phyloP scores from a whole-genome alignment of 2,113 vertebrate species.

The Bufo gargarizans region DNA sequence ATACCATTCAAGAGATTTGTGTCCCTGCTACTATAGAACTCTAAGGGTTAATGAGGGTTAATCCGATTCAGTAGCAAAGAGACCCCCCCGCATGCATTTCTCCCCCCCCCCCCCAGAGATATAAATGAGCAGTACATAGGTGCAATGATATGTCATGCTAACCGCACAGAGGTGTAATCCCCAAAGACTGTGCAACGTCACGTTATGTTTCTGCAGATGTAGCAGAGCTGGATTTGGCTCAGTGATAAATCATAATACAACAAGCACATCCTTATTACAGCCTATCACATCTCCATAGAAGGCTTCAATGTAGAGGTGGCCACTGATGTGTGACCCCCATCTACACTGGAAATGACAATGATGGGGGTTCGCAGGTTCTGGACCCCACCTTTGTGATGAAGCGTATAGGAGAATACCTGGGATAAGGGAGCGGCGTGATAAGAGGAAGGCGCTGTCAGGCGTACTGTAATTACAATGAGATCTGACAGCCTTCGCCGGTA shows the following conservation, averaged over 20 bases:
- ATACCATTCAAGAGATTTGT: background rate
- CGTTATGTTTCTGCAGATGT: background rate
- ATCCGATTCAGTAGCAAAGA: background rate
- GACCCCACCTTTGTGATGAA: background rate
- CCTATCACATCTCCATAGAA: background rate
- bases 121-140: background rate
- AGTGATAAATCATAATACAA: background rate
- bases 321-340: background rate
- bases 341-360: background rate
- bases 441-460: constrained; percentile 1
- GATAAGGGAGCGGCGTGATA: background rate
- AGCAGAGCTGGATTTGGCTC: background rate
- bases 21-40: background rate
- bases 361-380: background rate
- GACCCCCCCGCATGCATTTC: background rate
- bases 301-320: background rate
- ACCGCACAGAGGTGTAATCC: background rate
- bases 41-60: background rate
- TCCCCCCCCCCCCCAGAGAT: background rate
- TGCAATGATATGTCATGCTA: background rate
- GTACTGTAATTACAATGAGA: constrained; percentile 39
- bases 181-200: background rate
- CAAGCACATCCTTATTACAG: background rate
- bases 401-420: background rate
- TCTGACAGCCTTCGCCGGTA: background rate